Conservation (phyloP, 2,797 vertebrate species). For the Emys orbicularis region DNA sequence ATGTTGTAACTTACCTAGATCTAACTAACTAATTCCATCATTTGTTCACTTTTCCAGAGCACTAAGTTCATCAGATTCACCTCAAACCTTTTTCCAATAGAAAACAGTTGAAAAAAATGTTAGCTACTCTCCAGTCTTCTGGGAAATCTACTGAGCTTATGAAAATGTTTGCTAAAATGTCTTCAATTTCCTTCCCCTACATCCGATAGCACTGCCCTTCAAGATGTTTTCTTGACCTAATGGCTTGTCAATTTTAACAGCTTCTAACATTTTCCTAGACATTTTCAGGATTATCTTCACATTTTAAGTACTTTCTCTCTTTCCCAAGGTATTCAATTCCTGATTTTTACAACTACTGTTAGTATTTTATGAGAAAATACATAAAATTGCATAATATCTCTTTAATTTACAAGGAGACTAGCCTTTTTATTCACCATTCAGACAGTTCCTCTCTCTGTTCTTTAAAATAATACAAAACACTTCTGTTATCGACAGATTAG, state of each 20-base stretch:
- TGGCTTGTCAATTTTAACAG: background rate
- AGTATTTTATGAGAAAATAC: background rate
- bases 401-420: background rate
- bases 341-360: background rate
- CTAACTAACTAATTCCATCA: background rate
- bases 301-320: background rate
- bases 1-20: background rate
- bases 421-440: background rate
- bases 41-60: background rate
- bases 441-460: background rate
- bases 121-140: background rate
- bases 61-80: background rate
- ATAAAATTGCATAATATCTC: background rate
- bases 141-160: conserved; percentile 39
- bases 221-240: conserved; percentile 10
- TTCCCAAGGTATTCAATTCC: background rate
- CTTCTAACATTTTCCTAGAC: background rate
- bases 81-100: background rate
- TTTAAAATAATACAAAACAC: background rate
- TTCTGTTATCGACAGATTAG: background rate
- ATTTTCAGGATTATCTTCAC: background rate
- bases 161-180: conserved; percentile 30
- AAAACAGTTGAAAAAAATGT: background rate
- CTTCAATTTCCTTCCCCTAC: conserved; percentile 1
- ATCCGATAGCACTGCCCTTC: background rate